phyloP scores from a whole-genome alignment of 2,888 invertebrate genomes.

The Thymelicus sylvestris region DNA sequence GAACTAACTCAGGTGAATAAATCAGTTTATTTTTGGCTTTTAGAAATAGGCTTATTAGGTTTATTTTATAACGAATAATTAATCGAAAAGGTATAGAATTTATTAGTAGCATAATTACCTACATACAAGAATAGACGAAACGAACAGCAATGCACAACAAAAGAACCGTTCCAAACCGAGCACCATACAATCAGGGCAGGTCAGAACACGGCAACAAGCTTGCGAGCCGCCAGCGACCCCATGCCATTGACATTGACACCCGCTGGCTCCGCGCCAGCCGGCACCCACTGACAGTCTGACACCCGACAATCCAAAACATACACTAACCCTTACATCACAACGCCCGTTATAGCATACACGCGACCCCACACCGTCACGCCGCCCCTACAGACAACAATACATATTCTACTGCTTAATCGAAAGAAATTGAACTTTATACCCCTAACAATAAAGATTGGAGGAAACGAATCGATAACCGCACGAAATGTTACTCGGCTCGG shows the following conservation, averaged over 20 bases:
- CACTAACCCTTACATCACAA: slow-evolving; percentile 2
- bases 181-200: slow-evolving; percentile 12
- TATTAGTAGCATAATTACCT: too few species aligned
- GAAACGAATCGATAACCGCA: neutral
- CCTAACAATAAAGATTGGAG: neutral
- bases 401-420: neutral
- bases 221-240: slow-evolving; percentile 26
- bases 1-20: too few species aligned
- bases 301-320: slow-evolving; percentile 11
- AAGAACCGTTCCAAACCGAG: neutral
- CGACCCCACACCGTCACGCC: slow-evolving; percentile 6
- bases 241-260: slow-evolving; percentile 41
- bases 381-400: slow-evolving; percentile 25
- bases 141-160: too few species aligned
- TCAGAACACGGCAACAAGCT: slow-evolving; percentile 23
- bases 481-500: slow-evolving; percentile 24
- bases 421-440: slow-evolving; percentile 21
- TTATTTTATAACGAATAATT: too few species aligned
- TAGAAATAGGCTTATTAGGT: too few species aligned
- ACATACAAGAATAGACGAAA: too few species aligned
- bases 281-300: slow-evolving; percentile 7
- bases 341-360: slow-evolving; percentile 1
- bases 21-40: too few species aligned
- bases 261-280: slow-evolving; percentile 40
- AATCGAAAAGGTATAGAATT: too few species aligned